Evolutionary conservation across 2,113 vertebrate species (phyloP), one percentile per base, ranked within the genome.

Genomic region (Cynoglossus semilaevis): DNA sequence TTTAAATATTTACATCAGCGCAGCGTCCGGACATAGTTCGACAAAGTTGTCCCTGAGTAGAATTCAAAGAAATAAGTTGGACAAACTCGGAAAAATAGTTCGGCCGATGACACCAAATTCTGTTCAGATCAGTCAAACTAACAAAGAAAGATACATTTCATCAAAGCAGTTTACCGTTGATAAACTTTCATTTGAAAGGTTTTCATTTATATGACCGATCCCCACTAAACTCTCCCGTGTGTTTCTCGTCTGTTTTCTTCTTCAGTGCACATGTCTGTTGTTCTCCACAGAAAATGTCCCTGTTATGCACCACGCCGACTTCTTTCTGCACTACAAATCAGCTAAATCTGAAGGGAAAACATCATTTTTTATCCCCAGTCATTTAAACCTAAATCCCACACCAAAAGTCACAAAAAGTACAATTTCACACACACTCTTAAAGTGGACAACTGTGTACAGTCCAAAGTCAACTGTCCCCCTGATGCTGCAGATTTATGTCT

Each of bases 401-500:
- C 42, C 42, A 44, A 52, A 63, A 11, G 56, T 9, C 8, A 36
- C 15, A 62, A 19, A 70, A 8, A 46, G 15, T 15, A 5, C 10
- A 17, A 60, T 37, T 16, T 37, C 15, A 43, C 18, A n/a, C 63
- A n/a, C 61, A 53, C 9, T 58, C n/a, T 52, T 53, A 46, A 36
- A 3, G 11, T 48, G n/a, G n/a, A n/a, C n/a, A n/a, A n/a, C 45
- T 55, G 35, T 67, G 48, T 67, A 42, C 29, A 63, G 51, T 58
- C 45, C 22, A 41, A 56, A 69, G 35, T 46, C 5, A 29, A 40
- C 29, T 36, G 15, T 69, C 72, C 55, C 56, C 65, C 51, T 61
- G 51, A 76, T 77, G 75, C 85, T 87, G 79, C 81, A 83, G 51
- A 53, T 50, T 58, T 58, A 58, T n/a, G n/a, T 45, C 57, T 60